These are phyloP conservation scores for Megalopta genalis DNA, from an alignment of 1,140 invertebrate species.

Conservation along the genomic window DNA sequence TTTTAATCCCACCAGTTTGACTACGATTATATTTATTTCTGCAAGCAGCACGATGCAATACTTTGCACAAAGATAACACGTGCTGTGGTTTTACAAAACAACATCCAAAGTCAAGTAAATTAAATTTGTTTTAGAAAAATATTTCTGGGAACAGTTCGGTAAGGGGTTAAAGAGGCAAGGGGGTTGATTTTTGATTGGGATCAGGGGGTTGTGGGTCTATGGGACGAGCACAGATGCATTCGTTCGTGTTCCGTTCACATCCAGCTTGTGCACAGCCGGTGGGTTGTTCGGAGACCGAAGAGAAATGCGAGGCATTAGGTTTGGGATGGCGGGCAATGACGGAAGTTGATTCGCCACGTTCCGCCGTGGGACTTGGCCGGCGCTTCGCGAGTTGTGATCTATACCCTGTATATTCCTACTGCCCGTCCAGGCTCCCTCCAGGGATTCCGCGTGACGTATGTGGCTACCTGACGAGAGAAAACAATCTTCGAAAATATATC, in stretches of 20 bases:
- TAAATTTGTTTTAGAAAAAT: too few species aligned
- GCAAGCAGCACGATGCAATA: too few species aligned
- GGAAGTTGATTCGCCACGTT: slow-evolving; percentile 80
- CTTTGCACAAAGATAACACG: too few species aligned
- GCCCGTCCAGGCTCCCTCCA: slow-evolving; percentile 66
- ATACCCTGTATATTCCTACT: slow-evolving; percentile 74
- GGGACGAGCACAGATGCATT: not conserved
- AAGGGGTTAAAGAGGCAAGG: too few species aligned
- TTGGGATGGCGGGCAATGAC: slow-evolving; percentile 77
- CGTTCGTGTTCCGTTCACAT: slow-evolving; percentile 39
- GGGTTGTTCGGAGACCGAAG: slow-evolving; percentile 75
- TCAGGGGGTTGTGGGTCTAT: not conserved
- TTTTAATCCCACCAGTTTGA: too few species aligned
- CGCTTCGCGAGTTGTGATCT: slow-evolving; percentile 78
- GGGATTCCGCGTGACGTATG: slow-evolving; percentile 79
- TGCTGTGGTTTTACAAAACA: too few species aligned
- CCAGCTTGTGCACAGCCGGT: slow-evolving; percentile 8
- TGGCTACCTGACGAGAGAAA: slow-evolving; percentile 81
- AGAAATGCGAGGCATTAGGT: slow-evolving; percentile 78
- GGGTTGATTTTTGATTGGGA: not conserved
- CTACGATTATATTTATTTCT: too few species aligned
- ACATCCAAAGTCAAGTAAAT: too few species aligned
- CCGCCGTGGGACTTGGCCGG: slow-evolving; percentile 72
- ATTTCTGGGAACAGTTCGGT: too few species aligned
- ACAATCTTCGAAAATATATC: slow-evolving; percentile 81